Evolutionary conservation across 1,140 invertebrate genomes (phyloP).

Genomic region (Bradynema listronoti): DNA sequence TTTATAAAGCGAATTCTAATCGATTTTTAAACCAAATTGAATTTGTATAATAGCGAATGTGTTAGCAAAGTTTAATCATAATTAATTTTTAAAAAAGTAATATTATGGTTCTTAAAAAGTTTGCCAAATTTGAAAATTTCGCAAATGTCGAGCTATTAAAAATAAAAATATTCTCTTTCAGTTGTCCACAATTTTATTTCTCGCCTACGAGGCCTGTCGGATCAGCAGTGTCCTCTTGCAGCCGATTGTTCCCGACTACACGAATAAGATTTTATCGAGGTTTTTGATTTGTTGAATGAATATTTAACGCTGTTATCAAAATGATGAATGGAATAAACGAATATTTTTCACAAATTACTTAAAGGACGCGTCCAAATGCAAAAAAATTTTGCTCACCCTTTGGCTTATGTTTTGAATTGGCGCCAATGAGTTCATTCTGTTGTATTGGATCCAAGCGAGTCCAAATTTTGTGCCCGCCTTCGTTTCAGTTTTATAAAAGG

Average conservation of each 20-base stretch:
- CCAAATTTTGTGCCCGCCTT: too few species aligned
- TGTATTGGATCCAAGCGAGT: neutral
- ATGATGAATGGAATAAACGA: neutral
- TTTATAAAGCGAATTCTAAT: too few species aligned
- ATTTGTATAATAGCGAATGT: too few species aligned
- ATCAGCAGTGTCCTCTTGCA: conserved; percentile 71
- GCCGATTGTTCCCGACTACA: conserved; percentile 72
- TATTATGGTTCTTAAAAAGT: too few species aligned
- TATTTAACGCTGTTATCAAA: neutral
- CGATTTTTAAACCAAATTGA: too few species aligned
- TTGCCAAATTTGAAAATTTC: too few species aligned
- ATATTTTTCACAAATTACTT: neutral
- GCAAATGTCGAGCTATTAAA: too few species aligned
- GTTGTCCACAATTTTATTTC: conserved; percentile 70
- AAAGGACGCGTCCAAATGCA: neutral
- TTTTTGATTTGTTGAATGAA: conserved; percentile 10
- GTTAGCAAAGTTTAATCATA: too few species aligned
- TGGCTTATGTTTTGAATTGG: neutral
- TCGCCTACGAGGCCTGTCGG: conserved; percentile 76
- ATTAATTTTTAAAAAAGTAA: too few species aligned
- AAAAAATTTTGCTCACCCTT: neutral
- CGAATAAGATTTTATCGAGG: conserved; percentile 24
- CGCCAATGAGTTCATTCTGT: neutral
- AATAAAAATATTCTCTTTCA: conserved; percentile 51
- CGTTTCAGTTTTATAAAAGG: too few species aligned